Evolutionary conservation across 2,797 vertebrate genomes (phyloP).

Genomic region (Peromyscus eremicus): DNA sequence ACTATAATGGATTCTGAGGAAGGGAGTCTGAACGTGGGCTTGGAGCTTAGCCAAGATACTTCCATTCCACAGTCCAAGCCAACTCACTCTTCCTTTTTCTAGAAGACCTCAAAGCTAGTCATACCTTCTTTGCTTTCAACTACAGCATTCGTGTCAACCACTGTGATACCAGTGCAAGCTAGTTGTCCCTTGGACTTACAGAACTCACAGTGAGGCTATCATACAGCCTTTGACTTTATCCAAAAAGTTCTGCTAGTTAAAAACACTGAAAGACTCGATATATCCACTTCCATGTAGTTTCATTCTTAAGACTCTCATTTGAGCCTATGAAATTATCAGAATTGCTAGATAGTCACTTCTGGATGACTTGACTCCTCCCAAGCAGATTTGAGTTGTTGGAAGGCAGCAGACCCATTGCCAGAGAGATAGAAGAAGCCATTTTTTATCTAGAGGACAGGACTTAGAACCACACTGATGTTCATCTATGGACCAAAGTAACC

Average conservation of each 20-base stretch:
- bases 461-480: constrained; percentile 3
- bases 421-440: background rate
- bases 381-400: background rate
- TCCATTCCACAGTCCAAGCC: background rate
- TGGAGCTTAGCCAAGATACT: background rate
- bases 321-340: background rate
- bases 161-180: background rate
- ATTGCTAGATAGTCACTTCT: background rate
- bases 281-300: background rate
- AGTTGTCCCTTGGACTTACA: background rate
- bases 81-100: background rate
- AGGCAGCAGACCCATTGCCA: background rate
- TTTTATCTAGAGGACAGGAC: background rate
- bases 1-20: background rate
- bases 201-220: background rate
- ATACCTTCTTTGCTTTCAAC: background rate
- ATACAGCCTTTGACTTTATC: background rate
- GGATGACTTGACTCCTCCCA: background rate
- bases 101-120: background rate
- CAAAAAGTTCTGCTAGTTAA: background rate
- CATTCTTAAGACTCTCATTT: background rate
- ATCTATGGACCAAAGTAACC: background rate
- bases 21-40: background rate
- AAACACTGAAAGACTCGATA: background rate
- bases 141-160: background rate